phyloP scores from a whole-genome alignment of 2,797 vertebrate species.

The Epinephelus coioides region DNA sequence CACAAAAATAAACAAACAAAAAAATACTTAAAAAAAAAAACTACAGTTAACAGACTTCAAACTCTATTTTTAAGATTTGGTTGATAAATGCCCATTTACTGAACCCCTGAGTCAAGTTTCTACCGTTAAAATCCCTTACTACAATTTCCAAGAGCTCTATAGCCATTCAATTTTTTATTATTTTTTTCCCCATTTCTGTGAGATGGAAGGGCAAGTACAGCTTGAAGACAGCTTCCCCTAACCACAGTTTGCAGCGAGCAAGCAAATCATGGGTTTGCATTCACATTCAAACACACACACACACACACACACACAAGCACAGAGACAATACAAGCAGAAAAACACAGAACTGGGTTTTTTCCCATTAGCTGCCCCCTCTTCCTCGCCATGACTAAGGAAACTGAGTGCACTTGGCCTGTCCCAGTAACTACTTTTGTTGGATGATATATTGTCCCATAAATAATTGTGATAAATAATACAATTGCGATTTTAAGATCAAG shows the following conservation, averaged over 20 bases:
- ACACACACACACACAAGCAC: neutral
- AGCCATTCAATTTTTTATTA: neutral
- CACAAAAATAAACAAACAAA: too few species aligned
- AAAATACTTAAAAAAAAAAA: neutral
- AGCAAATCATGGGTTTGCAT: conserved; percentile 24
- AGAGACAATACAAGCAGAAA: neutral
- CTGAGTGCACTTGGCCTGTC: neutral
- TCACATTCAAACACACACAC: conserved; percentile 8
- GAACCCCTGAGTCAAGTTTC: neutral
- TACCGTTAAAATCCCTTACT: neutral
- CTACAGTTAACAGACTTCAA: neutral
- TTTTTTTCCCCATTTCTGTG: neutral
- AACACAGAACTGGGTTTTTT: neutral
- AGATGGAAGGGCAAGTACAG: neutral
- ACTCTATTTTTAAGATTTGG: neutral
- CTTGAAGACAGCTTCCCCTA: neutral
- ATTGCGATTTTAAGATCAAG: too few species aligned
- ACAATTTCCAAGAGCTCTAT: neutral
- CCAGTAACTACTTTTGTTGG: too few species aligned
- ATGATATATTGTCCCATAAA: too few species aligned
- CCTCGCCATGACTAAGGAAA: neutral
- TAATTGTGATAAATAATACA: too few species aligned
- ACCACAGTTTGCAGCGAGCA: conserved; percentile 38
- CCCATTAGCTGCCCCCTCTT: conserved; percentile 5
- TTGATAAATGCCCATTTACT: neutral